These are phyloP conservation scores for Andrena fulva DNA, from an alignment of 2,888 invertebrate species.

Conservation along the genomic window DNA sequence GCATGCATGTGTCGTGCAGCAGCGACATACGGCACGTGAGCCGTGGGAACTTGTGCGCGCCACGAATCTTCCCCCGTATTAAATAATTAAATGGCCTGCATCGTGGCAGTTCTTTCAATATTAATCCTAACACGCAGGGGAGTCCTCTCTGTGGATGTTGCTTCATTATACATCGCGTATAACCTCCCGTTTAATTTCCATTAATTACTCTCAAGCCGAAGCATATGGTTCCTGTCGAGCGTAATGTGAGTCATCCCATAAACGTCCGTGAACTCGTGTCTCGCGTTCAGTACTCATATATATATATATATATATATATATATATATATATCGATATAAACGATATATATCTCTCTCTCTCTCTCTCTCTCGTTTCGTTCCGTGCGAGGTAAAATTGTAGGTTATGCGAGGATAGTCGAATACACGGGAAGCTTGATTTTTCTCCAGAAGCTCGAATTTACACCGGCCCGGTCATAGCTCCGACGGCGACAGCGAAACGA, in stretches of 20 bases:
- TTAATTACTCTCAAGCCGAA: too few species aligned
- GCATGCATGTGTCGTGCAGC: not conserved
- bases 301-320: too few species aligned
- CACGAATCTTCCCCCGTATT: not conserved
- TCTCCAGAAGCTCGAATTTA: slow-evolving; percentile 23
- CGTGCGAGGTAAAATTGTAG: too few species aligned
- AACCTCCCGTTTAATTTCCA: too few species aligned
- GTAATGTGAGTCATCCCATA: too few species aligned
- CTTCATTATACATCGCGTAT: not conserved
- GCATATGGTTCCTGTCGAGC: too few species aligned
- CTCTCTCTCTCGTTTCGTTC: too few species aligned
- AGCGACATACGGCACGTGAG: slow-evolving; percentile 3
- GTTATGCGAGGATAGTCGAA: not conserved
- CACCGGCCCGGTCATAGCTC: slow-evolving; percentile 3
- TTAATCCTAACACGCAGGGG: not conserved
- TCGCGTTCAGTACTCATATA: too few species aligned
- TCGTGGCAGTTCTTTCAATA: not conserved
- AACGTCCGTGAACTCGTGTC: too few species aligned
- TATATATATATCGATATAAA: too few species aligned
- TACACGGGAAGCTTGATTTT: not conserved
- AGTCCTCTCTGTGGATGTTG: not conserved
- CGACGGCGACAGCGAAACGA: slow-evolving; percentile 20
- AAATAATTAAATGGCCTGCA: not conserved
- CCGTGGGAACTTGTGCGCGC: not conserved
- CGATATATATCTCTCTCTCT: too few species aligned